These are phyloP conservation scores for Lates japonicus DNA, from an alignment of 2,797 vertebrate genomes.

Conservation along the genomic window DNA sequence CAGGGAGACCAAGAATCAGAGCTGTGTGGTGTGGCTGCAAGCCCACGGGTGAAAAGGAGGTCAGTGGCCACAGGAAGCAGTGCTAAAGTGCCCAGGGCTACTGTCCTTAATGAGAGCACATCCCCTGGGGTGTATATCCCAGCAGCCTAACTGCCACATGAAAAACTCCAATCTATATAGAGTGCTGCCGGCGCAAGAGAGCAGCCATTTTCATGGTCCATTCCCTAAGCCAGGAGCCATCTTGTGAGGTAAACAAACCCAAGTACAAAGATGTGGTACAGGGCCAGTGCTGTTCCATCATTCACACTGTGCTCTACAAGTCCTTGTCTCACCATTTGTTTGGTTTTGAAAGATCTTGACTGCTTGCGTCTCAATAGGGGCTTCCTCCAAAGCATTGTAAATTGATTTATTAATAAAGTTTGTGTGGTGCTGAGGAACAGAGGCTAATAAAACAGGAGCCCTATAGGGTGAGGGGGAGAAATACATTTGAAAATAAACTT, in stretches of 20 bases:
- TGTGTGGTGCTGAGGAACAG: conserved; percentile 30
- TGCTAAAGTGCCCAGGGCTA: conserved; percentile 82
- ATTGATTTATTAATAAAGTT: conserved; percentile 74
- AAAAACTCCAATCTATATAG: conserved; percentile 84
- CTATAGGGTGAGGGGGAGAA: conserved; percentile 64
- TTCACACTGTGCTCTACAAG: conserved; percentile 27
- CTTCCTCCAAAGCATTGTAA: conserved; percentile 51
- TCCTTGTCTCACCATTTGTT: conserved; percentile 27
- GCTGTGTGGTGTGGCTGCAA: conserved; percentile 85
- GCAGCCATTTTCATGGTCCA: conserved; percentile 85
- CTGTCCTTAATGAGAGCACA: conserved; percentile 93
- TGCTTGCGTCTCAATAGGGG: conserved; percentile 6
- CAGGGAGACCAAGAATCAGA: conserved; percentile 72
- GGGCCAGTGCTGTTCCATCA: conserved; percentile 47
- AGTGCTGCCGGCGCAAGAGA: conserved; percentile 77
- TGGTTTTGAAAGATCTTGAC: conserved; percentile 37
- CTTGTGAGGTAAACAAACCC: conserved; percentile 83
- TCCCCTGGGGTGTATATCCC: conserved; percentile 88
- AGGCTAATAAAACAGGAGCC: conserved; percentile 62
- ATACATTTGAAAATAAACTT: conserved; percentile 82
- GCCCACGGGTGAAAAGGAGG: conserved; percentile 93
- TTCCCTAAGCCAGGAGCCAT: conserved; percentile 83
- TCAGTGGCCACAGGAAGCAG: conserved; percentile 95
- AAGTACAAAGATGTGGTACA: conserved; percentile 67
- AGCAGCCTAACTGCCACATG: conserved; percentile 82